A percentile compares a stretch with the other conserved stretches of the same genome.
phyloP scores from a whole-genome alignment of 2,113 vertebrate species.

The Pseudorectes ferrugineus region DNA sequence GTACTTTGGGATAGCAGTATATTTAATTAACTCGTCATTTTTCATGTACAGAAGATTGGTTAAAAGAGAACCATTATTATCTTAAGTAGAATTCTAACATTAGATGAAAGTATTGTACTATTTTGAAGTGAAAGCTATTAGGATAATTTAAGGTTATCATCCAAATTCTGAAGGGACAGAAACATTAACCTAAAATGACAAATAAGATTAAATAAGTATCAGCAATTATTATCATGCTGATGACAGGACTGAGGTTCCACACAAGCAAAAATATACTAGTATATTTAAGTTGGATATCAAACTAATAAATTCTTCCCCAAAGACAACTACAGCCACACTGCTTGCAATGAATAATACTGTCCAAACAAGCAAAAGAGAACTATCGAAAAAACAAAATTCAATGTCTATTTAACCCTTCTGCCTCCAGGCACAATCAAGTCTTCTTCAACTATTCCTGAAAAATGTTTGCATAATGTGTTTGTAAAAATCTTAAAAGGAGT shows the following conservation, averaged over 20 bases:
- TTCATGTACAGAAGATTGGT: neutral
- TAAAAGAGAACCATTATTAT: neutral
- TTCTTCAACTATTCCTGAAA: neutral
- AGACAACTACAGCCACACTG: neutral
- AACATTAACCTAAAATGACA: neutral
- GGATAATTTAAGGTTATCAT: neutral
- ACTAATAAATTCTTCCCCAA: neutral
- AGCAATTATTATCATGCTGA: neutral
- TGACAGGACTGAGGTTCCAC: neutral
- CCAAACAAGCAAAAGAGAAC: neutral
- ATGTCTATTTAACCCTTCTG: neutral
- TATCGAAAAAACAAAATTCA: neutral
- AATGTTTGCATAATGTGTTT: neutral
- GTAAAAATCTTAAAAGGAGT: neutral
- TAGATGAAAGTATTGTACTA: neutral
- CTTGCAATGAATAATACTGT: neutral
- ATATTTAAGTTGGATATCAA: neutral
- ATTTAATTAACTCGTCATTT: neutral
- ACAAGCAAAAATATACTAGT: neutral
- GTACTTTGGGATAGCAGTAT: neutral
- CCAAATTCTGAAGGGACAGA: neutral
- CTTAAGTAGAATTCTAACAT: neutral
- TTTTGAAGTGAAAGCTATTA: neutral
- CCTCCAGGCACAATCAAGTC: neutral
- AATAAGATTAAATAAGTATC: neutral